Evolutionary conservation across 2,113 vertebrate species (phyloP).

Genomic region (Calidris pugnax): DNA sequence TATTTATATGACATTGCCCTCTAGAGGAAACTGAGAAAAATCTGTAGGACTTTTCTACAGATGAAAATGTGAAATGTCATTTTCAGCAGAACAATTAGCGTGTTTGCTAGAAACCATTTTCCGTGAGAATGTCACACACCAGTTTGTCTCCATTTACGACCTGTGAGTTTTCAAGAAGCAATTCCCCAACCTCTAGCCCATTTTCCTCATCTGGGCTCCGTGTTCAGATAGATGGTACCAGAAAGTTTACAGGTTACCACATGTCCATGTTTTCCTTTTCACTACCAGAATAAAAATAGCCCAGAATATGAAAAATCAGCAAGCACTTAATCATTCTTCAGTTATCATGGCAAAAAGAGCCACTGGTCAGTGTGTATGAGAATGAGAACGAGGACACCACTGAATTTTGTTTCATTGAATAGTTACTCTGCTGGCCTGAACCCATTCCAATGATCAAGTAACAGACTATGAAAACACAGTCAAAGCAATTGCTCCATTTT

Average conservation of each 20-base stretch:
- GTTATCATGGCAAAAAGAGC: background rate
- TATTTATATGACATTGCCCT: conserved; percentile 75
- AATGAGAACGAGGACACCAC: background rate
- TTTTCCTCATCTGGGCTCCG: background rate
- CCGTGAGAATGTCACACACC: background rate
- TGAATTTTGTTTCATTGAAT: background rate
- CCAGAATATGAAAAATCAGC: background rate
- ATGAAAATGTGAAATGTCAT: background rate
- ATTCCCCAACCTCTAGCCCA: background rate
- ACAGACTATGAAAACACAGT: background rate
- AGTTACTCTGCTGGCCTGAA: background rate
- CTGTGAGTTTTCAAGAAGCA: background rate
- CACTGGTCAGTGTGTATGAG: background rate
- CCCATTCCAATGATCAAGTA: background rate
- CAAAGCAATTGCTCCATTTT: background rate
- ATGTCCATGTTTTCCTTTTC: background rate
- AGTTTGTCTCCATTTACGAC: background rate
- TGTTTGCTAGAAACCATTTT: background rate
- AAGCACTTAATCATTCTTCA: background rate
- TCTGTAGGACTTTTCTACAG: background rate
- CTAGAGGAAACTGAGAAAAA: conserved; percentile 71
- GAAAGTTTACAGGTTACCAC: background rate
- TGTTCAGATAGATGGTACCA: background rate
- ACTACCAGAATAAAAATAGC: background rate
- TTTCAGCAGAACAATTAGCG: background rate